These are phyloP conservation scores for Netta rufina DNA, from an alignment of 2,797 vertebrate genomes.

Conservation along the genomic window DNA sequence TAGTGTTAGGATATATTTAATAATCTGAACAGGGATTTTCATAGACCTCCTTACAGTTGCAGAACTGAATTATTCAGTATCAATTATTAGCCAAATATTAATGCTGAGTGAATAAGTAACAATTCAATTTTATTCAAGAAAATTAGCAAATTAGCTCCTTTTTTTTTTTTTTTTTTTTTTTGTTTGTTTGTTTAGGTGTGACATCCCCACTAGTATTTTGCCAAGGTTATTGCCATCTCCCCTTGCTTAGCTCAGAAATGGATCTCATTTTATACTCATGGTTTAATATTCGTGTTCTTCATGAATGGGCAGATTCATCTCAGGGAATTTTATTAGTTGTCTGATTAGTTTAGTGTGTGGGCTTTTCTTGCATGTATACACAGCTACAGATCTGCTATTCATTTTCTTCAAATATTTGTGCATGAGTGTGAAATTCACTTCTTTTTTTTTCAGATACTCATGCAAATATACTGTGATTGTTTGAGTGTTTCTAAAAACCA, in stretches of 20 bases:
- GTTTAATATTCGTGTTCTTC: background rate
- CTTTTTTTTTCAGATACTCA: background rate
- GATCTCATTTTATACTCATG: background rate
- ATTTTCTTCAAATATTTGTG: constrained; percentile 3
- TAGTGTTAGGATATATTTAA: background rate
- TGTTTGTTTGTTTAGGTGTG: background rate
- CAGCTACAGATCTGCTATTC: background rate
- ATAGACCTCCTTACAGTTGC: background rate
- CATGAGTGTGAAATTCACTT: background rate
- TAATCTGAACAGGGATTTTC: background rate
- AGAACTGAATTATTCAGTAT: constrained; percentile 26
- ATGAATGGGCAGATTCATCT: background rate
- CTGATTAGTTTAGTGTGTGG: background rate
- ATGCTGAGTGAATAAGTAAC: background rate
- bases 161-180: background rate
- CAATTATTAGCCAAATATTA: constrained; percentile 6
- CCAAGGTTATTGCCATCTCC: background rate
- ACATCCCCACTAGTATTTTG: background rate
- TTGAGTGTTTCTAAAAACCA: background rate
- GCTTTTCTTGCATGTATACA: background rate
- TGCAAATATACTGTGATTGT: background rate
- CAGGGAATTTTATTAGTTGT: background rate
- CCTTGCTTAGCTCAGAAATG: background rate
- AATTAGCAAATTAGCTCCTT: background rate
- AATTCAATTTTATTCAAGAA: background rate